Conservation (phyloP, 2,888 invertebrate genomes). For the Tetragonisca angustula region DNA sequence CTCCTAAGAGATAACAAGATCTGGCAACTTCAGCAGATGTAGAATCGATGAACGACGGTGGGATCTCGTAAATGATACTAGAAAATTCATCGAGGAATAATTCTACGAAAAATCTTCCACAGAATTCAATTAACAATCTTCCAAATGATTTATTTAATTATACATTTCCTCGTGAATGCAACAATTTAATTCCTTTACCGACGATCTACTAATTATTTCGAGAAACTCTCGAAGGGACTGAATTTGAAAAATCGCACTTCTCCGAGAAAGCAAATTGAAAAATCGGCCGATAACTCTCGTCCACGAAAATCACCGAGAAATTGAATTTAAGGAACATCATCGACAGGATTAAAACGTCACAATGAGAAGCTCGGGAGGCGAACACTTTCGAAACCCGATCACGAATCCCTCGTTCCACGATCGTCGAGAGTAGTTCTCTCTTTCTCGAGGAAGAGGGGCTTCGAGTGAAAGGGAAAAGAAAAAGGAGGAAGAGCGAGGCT, state of each 20-base stretch:
- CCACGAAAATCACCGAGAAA: neutral
- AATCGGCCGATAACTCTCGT: neutral
- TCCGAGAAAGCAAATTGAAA: no score
- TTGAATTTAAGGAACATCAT: neutral
- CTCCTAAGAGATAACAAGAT: conserved; percentile 11
- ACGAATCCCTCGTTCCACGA: neutral
- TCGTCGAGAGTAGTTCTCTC: neutral
- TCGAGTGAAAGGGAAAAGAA: conserved; percentile 29
- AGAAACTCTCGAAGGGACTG: no score
- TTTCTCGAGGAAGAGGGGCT: neutral
- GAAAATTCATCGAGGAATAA: no score
- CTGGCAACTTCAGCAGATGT: neutral
- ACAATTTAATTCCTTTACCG: no score
- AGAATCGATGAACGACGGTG: conserved; percentile 55
- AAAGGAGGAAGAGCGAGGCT: neutral
- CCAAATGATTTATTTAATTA: no score
- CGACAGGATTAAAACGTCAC: neutral
- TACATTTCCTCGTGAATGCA: no score
- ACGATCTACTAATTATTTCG: no score
- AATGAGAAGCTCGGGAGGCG: neutral
- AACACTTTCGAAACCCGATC: neutral
- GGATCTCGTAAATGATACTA: no score
- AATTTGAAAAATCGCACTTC: no score
- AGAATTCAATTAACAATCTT: no score
- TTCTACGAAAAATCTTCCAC: no score